phyloP scores from a whole-genome alignment of 2,797 vertebrate genomes.

The Clarias platycephalus region DNA sequence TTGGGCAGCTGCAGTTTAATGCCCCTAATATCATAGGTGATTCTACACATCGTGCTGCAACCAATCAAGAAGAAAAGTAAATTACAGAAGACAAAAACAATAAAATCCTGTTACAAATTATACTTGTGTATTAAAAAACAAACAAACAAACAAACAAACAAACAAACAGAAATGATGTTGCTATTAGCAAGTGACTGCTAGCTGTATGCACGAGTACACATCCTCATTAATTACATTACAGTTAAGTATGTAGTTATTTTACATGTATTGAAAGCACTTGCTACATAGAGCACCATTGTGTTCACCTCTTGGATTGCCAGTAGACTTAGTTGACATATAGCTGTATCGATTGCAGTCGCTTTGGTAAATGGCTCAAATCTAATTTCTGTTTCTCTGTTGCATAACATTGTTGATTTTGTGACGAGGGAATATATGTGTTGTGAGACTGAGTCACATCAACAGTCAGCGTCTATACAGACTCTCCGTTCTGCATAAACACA shows the following conservation, averaged over 20 bases:
- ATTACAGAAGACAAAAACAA: background rate
- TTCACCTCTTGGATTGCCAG: background rate
- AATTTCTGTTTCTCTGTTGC: conserved; percentile 9
- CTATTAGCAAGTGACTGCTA: background rate
- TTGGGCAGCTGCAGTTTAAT: conserved; percentile 11
- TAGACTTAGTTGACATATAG: background rate
- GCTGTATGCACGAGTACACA: background rate
- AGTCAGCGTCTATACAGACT: conserved; percentile 12
- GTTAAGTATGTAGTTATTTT: background rate
- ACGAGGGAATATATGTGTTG: conserved; percentile 67
- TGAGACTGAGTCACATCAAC: conserved; percentile 67
- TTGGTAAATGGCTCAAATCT: background rate
- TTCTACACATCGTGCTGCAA: conserved; percentile 1
- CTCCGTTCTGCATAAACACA: conserved; percentile 21
- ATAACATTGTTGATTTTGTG: conserved; percentile 66
- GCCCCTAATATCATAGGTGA: background rate
- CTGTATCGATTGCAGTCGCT: background rate
- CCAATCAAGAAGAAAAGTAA: background rate
- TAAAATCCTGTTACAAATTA: background rate
- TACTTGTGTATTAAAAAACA: background rate
- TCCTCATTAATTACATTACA: background rate
- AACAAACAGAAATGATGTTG: background rate
- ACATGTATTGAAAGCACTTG: background rate
- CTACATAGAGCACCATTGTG: background rate
- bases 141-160: no score